These are phyloP conservation scores for Charanyca ferruginea DNA, from an alignment of 2,888 invertebrate genomes.

Conservation along the genomic window DNA sequence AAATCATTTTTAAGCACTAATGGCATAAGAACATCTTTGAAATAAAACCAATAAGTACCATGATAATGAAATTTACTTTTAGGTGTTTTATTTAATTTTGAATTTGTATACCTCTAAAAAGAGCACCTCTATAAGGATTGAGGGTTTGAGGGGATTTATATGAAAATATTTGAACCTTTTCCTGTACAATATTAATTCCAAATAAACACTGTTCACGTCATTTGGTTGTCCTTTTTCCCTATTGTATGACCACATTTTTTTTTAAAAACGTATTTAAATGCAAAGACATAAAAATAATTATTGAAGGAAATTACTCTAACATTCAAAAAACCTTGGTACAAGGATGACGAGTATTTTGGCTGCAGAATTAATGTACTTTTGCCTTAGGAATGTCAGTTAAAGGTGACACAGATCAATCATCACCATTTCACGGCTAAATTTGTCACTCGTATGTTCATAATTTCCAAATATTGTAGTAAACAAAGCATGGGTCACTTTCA, in stretches of 20 bases:
- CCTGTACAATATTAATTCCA: background rate
- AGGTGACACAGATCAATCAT: conserved; percentile 40
- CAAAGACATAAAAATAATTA: background rate
- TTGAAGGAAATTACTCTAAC: conserved; percentile 16
- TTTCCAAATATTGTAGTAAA: conserved; percentile 18
- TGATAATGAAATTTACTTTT: too few relatives aligned
- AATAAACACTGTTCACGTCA: background rate
- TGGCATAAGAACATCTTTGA: too few relatives aligned
- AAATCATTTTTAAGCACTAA: too few relatives aligned
- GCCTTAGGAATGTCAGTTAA: conserved; percentile 36
- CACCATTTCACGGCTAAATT: conserved; percentile 20
- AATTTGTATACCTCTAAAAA: too few relatives aligned
- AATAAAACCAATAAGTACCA: too few relatives aligned
- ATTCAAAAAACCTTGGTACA: conserved; percentile 36
- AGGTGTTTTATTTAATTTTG: too few relatives aligned
- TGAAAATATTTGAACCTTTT: background rate
- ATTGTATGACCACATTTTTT: background rate
- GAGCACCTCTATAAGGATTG: too few relatives aligned
- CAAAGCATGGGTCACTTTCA: conserved; percentile 76
- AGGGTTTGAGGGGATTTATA: background rate
- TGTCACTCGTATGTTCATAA: background rate
- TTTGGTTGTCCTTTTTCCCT: background rate
- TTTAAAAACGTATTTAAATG: background rate
- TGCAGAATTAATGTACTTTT: conserved; percentile 38
- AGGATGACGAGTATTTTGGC: conserved; percentile 44